Evolutionary conservation across 2,888 invertebrate genomes (phyloP).

Genomic region (Eupithecia centaureata): DNA sequence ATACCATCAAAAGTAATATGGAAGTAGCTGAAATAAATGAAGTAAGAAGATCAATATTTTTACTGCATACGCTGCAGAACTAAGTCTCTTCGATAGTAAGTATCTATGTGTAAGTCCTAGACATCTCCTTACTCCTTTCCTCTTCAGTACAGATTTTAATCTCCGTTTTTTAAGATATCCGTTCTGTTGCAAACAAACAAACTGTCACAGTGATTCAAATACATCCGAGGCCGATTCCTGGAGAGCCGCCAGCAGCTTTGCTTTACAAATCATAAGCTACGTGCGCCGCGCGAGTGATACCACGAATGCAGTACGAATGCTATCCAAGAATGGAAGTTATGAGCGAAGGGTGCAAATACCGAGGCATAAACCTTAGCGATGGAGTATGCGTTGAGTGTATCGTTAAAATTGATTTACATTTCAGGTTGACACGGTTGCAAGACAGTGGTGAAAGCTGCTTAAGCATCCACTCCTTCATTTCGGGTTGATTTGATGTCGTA

Average conservation of each 20-base stretch:
- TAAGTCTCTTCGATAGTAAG: too few relatives aligned
- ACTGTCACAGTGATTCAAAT: not conserved
- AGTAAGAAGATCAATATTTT: too few relatives aligned
- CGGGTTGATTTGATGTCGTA: not conserved
- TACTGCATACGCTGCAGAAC: too few relatives aligned
- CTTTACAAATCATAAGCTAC: constrained; percentile 44
- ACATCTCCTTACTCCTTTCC: too few relatives aligned
- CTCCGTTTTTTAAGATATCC: not conserved
- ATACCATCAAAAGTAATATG: too few relatives aligned
- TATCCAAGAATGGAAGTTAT: constrained; percentile 37
- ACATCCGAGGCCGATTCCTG: constrained; percentile 29
- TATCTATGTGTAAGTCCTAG: too few relatives aligned
- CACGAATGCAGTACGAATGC: constrained; percentile 27
- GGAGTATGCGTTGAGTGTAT: not conserved
- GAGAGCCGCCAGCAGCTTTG: constrained; percentile 39
- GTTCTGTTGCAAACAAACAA: not conserved
- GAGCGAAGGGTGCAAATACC: not conserved
- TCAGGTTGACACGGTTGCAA: too few relatives aligned
- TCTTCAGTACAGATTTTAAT: too few relatives aligned
- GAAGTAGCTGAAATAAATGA: too few relatives aligned
- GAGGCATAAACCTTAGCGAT: not conserved
- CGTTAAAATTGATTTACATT: not conserved
- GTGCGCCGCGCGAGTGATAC: constrained; percentile 29
- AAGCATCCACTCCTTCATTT: not conserved
- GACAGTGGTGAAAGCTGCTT: not conserved